A percentile compares a stretch with the other conserved stretches of the same genome.
These are phyloP conservation scores for Meiosimyza decipiens DNA, from an alignment of 2,888 invertebrate genomes.

Conservation along the genomic window DNA sequence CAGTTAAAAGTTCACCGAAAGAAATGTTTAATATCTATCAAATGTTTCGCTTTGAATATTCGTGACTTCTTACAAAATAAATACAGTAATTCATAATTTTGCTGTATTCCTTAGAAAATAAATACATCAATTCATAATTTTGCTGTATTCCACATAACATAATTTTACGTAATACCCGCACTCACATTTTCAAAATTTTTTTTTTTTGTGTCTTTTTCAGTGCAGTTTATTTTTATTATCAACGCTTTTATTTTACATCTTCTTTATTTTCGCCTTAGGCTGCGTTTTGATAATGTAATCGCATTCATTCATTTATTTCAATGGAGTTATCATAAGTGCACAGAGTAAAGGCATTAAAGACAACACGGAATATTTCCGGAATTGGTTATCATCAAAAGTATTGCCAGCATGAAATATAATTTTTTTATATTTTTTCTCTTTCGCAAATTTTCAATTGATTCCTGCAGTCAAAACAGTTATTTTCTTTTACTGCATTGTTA, in stretches of 20 bases:
- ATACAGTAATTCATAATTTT: background rate
- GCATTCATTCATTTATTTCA: background rate
- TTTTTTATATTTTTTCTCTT: too few species aligned
- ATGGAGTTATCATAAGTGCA: background rate
- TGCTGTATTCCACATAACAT: too few species aligned
- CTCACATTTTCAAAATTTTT: too few species aligned
- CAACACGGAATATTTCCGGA: background rate
- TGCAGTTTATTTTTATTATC: conserved; percentile 4
- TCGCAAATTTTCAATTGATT: too few species aligned
- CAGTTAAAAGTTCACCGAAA: too few species aligned
- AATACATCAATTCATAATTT: too few species aligned
- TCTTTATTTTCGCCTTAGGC: conserved; percentile 15
- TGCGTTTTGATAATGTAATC: conserved; percentile 26
- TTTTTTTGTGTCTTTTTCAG: background rate
- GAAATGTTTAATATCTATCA: background rate
- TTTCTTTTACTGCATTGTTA: background rate
- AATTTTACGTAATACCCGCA: too few species aligned
- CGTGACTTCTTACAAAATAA: conserved; percentile 15
- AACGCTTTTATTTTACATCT: background rate
- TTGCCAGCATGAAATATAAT: background rate
- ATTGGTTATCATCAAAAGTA: background rate
- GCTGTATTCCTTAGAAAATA: too few species aligned
- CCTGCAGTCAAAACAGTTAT: too few species aligned
- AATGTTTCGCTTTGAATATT: background rate
- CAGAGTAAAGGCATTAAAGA: background rate